Evolutionary conservation across 2,113 vertebrate species (phyloP).

Genomic region (Mastomys coucha): DNA sequence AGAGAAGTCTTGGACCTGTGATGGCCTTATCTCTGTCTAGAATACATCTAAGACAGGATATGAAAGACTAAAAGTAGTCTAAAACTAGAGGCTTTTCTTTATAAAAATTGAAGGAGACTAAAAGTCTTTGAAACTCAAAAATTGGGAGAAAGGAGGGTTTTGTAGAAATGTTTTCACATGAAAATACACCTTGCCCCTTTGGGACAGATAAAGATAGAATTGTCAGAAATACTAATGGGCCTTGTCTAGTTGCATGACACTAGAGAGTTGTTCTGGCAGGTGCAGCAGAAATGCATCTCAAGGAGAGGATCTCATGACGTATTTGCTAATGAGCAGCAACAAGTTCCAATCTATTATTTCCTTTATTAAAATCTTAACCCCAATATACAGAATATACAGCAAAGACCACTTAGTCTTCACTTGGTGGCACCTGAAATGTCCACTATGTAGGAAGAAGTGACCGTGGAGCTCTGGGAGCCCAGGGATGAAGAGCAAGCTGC

Average conservation of each 20-base stretch:
- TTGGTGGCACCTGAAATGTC: slow-evolving; percentile 66
- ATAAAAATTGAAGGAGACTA: background rate
- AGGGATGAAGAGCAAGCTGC: slow-evolving; percentile 87
- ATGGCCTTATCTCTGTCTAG: background rate
- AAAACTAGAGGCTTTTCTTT: background rate
- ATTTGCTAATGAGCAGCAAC: slow-evolving; percentile 92
- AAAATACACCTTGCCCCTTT: background rate
- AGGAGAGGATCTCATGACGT: slow-evolving; percentile 60
- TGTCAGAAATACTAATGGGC: background rate
- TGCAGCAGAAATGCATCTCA: slow-evolving; percentile 51
- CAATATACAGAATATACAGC: slow-evolving; percentile 82
- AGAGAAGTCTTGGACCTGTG: background rate
- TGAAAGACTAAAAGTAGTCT: no score
- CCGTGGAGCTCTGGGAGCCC: slow-evolving; percentile 87
- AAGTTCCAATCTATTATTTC: slow-evolving; percentile 82
- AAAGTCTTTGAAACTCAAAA: background rate
- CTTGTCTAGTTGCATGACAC: no score
- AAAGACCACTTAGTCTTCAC: slow-evolving; percentile 75
- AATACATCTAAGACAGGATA: background rate
- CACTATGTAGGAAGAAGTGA: slow-evolving; percentile 88
- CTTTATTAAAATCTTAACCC: slow-evolving; percentile 80
- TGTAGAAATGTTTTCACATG: background rate
- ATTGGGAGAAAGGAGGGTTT: background rate
- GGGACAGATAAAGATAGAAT: background rate
- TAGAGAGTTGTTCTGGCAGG: slow-evolving; percentile 62